phyloP scores from a whole-genome alignment of 2,888 invertebrate genomes.

The Leptinotarsa rubiginosa region DNA sequence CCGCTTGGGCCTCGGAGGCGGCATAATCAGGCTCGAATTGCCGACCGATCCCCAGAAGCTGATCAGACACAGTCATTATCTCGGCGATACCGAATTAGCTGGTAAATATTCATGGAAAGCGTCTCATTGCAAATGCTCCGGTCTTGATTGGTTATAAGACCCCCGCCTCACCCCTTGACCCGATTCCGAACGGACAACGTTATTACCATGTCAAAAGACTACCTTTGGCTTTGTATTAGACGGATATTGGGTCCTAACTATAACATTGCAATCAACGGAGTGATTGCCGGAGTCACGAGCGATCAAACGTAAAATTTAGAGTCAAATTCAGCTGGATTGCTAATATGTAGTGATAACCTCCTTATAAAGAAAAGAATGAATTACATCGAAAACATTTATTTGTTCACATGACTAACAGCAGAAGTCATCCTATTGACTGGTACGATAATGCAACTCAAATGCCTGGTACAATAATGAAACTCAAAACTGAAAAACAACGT shows the following conservation, averaged over 20 bases:
- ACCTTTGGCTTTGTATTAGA: conserved; percentile 45
- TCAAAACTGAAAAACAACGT: too few species aligned
- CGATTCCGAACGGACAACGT: conserved; percentile 50
- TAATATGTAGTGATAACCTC: too few species aligned
- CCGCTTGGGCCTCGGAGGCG: conserved; percentile 51
- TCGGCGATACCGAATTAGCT: conserved; percentile 63
- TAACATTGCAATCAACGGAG: neutral
- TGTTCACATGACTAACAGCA: too few species aligned
- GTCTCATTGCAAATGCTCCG: conserved; percentile 56
- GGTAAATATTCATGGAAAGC: conserved; percentile 70
- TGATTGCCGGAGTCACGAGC: too few species aligned
- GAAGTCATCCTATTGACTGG: too few species aligned
- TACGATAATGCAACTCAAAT: too few species aligned
- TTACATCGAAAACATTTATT: too few species aligned
- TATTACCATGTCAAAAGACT: conserved; percentile 57
- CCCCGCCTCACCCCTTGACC: conserved; percentile 39
- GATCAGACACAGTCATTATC: conserved; percentile 63
- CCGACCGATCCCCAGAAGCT: conserved; percentile 54
- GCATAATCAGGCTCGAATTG: conserved; percentile 59
- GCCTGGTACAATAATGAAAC: too few species aligned
- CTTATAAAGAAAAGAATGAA: too few species aligned
- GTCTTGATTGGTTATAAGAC: conserved; percentile 58
- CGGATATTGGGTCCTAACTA: conserved; percentile 16
- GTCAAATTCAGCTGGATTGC: too few species aligned
- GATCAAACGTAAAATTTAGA: too few species aligned